Conservation (phyloP, 2,113 vertebrate genomes). For the Nettapus auritus region DNA sequence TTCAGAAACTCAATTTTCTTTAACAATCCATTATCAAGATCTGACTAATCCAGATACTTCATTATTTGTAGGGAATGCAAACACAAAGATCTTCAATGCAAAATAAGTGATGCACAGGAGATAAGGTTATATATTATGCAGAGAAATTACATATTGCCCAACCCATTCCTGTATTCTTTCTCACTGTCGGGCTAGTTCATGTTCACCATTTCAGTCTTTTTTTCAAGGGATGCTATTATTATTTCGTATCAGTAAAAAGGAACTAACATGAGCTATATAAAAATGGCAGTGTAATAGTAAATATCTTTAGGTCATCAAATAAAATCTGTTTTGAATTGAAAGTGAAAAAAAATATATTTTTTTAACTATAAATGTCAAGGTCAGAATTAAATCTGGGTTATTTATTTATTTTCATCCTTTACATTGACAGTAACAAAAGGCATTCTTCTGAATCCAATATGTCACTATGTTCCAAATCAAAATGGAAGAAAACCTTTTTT, state of each 20-base stretch:
- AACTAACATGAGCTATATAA: neutral
- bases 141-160: neutral
- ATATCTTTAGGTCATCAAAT: neutral
- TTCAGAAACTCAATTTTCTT: constrained; percentile 28
- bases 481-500: too few relatives aligned
- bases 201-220: neutral
- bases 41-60: neutral
- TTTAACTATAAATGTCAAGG: neutral
- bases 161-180: neutral
- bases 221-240: neutral
- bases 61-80: neutral
- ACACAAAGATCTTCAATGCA: neutral
- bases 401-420: neutral
- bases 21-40: neutral
- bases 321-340: neutral
- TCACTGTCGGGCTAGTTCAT: neutral
- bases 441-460: neutral
- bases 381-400: neutral
- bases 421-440: neutral
- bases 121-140: neutral
- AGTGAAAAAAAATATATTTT: neutral
- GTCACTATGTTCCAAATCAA: too few relatives aligned
- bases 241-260: neutral
- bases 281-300: neutral
- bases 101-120: neutral